Percentiles rank a stretch among this genome's conserved stretches.
Conservation (phyloP, 2,888 invertebrate species). For the Ametastegia equiseti region DNA sequence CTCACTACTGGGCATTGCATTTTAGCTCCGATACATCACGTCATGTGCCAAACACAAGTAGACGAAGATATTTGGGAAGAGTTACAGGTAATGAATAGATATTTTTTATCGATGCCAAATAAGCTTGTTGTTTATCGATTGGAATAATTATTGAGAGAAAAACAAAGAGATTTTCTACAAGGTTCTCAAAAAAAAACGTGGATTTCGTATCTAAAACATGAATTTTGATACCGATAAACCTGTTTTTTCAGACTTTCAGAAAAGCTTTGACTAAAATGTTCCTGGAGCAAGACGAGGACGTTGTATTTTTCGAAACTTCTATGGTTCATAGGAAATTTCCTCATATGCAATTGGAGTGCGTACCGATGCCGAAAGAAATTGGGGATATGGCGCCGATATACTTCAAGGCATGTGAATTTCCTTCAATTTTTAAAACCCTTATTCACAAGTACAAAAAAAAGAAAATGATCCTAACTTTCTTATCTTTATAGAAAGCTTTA, state of each 20-base stretch:
- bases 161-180: too few species aligned
- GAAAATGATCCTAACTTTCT: background rate
- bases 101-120: background rate
- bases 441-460: background rate
- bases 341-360: slow-evolving; percentile 93
- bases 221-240: slow-evolving; percentile 25
- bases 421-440: background rate
- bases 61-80: slow-evolving; percentile 98
- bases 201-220: background rate
- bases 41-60: slow-evolving; percentile 86
- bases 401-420: slow-evolving; percentile 83
- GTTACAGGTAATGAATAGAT: slow-evolving; percentile 81
- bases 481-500: slow-evolving; percentile 86
- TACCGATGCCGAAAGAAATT: slow-evolving; percentile 89
- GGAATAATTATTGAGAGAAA: background rate
- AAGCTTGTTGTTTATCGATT: background rate
- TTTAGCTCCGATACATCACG: slow-evolving; percentile 90
- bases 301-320: slow-evolving; percentile 94
- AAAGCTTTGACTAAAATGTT: slow-evolving; percentile 89
- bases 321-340: slow-evolving; percentile 85
- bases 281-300: slow-evolving; percentile 84
- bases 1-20: slow-evolving; percentile 91
- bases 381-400: slow-evolving; percentile 96
- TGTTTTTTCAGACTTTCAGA: slow-evolving; percentile 82
- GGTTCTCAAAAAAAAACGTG: background rate